These are phyloP conservation scores for Megaleporinus macrocephalus DNA, from an alignment of 2,113 vertebrate species.

Conservation along the genomic window DNA sequence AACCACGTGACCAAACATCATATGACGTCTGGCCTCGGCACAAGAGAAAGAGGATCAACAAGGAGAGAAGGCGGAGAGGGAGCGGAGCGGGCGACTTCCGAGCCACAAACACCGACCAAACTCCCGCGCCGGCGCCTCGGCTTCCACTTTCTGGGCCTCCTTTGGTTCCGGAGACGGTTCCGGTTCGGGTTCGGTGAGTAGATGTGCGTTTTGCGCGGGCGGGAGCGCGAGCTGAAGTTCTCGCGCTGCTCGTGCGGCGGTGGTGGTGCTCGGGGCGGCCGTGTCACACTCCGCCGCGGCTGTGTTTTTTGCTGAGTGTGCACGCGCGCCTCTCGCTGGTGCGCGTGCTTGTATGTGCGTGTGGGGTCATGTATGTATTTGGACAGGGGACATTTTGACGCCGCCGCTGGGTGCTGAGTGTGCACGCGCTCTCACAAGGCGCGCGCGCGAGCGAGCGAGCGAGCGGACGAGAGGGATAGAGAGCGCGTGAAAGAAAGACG, in stretches of 20 bases:
- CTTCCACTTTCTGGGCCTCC: neutral
- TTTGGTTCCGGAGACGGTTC: neutral
- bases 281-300: neutral
- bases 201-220: neutral
- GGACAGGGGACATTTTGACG: neutral
- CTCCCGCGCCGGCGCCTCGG: conserved; percentile 9
- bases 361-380: neutral
- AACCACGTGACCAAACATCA: conserved; percentile 95
- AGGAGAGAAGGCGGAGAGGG: conserved; percentile 67
- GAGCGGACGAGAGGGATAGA: no score
- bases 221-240: neutral
- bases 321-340: conserved; percentile 42
- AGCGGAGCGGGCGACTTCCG: conserved; percentile 60
- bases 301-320: conserved; percentile 79
- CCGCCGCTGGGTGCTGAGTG: neutral
- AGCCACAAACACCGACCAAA: conserved; percentile 36
- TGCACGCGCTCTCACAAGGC: neutral
- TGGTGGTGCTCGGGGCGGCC: neutral
- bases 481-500: no score
- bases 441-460: no score
- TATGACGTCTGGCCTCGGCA: conserved; percentile 84
- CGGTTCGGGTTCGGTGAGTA: conserved; percentile 66
- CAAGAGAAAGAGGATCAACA: conserved; percentile 73
- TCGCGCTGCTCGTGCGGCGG: neutral
- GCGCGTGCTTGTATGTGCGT: conserved; percentile 22